A percentile compares a stretch with the other conserved stretches of the same genome.
Conservation (phyloP, 2,797 vertebrate species). For the Dendrocincla tyrannina region DNA sequence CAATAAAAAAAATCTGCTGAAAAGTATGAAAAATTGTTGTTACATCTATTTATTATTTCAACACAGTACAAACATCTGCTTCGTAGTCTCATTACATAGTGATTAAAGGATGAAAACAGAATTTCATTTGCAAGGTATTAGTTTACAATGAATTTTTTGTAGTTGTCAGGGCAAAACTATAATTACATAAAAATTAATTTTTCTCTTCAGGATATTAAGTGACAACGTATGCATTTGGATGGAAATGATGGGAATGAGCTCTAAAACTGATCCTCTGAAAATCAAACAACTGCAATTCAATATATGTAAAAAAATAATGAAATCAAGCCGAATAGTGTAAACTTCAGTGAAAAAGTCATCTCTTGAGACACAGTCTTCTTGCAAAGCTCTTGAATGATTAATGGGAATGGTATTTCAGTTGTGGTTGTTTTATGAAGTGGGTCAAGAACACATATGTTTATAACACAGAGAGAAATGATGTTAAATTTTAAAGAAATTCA, state of each 20-base stretch:
- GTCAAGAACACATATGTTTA: constrained; percentile 67
- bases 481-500: constrained; percentile 52
- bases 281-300: neutral
- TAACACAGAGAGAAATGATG: neutral
- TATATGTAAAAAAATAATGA: neutral
- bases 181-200: constrained; percentile 29
- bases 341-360: constrained; percentile 34
- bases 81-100: neutral
- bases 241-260: neutral
- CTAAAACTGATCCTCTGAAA: neutral
- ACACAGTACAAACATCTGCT: neutral
- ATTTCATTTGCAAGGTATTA: constrained; percentile 14
- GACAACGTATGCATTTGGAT: neutral
- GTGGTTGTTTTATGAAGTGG: constrained; percentile 54
- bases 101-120: constrained; percentile 22
- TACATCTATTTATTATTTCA: neutral
- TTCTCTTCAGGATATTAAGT: constrained; percentile 10
- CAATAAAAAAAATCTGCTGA: neutral
- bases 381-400: constrained; percentile 36
- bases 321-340: neutral
- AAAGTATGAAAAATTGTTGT: neutral
- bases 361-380: constrained; percentile 5
- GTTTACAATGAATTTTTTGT: neutral
- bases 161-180: neutral
- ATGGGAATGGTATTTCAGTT: constrained; percentile 51